Percentiles rank a stretch among this genome's conserved stretches.
These are phyloP conservation scores for Mythimna impura DNA, from an alignment of 2,888 invertebrate genomes.

Conservation along the genomic window DNA sequence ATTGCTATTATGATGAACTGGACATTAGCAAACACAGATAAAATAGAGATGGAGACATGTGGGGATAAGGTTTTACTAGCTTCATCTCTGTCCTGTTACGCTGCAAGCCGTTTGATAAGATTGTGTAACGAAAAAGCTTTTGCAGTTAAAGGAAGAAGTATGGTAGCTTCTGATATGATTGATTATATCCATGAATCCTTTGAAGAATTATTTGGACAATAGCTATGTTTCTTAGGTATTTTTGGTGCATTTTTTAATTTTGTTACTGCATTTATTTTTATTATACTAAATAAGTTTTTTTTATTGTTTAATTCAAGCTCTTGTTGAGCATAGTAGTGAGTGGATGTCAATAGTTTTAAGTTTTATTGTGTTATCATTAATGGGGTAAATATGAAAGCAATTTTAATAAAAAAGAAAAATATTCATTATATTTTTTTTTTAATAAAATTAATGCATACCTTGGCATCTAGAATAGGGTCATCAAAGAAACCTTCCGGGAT, in stretches of 20 bases:
- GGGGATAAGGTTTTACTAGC: constrained; percentile 86
- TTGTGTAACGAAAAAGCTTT: constrained; percentile 96
- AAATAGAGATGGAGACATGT: constrained; percentile 65
- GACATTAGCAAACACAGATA: constrained; percentile 88
- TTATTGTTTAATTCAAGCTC: neutral
- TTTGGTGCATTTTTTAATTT: neutral
- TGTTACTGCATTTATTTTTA: constrained; percentile 28
- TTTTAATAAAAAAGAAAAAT: constrained; percentile 11
- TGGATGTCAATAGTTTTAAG: constrained; percentile 5
- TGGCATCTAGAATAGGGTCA: constrained; percentile 95
- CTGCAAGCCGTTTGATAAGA: constrained; percentile 95
- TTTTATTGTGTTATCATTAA: constrained; percentile 13
- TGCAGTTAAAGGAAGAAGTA: constrained; percentile 94
- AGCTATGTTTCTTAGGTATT: constrained; percentile 28
- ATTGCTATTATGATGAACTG: constrained; percentile 96
- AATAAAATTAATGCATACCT: constrained; percentile 78
- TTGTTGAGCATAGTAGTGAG: neutral
- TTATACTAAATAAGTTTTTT: neutral
- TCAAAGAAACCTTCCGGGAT: constrained; percentile 97
- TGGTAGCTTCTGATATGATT: constrained; percentile 97
- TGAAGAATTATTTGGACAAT: constrained; percentile 82
- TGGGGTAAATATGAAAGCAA: neutral
- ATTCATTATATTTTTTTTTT: neutral
- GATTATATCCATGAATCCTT: constrained; percentile 95
- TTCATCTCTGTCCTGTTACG: constrained; percentile 94